Conservation (phyloP, 2,797 vertebrate genomes). For the Spatula versicolor region DNA sequence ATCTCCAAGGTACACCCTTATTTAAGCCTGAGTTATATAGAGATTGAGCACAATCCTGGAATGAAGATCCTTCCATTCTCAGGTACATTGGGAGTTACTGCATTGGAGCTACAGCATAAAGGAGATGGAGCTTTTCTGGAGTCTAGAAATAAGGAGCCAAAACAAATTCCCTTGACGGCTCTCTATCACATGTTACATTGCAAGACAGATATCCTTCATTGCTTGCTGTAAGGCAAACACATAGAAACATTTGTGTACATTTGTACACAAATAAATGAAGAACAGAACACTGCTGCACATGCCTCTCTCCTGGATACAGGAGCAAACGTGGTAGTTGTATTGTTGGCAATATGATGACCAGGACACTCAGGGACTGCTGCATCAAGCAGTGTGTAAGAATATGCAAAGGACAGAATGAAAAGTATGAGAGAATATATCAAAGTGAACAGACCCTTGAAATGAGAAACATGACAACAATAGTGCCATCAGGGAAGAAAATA, state of each 20-base stretch:
- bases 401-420: neutral
- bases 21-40: neutral
- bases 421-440: neutral
- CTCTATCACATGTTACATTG: neutral
- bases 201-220: neutral
- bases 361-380: neutral
- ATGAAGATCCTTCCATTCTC: neutral
- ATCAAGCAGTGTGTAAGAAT: neutral
- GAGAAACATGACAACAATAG: neutral
- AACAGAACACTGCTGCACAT: neutral
- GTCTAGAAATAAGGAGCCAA: neutral
- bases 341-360: neutral
- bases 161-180: neutral
- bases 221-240: neutral
- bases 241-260: neutral
- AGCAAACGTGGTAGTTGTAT: neutral
- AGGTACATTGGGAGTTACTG: neutral
- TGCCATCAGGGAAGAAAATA: neutral
- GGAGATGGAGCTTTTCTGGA: neutral
- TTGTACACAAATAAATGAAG: neutral
- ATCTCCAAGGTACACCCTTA: neutral
- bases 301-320: neutral
- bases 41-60: neutral
- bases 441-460: neutral
- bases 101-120: neutral